phyloP scores from a whole-genome alignment of 1,140 invertebrate species.

The Macrosteles quadrilineatus region DNA sequence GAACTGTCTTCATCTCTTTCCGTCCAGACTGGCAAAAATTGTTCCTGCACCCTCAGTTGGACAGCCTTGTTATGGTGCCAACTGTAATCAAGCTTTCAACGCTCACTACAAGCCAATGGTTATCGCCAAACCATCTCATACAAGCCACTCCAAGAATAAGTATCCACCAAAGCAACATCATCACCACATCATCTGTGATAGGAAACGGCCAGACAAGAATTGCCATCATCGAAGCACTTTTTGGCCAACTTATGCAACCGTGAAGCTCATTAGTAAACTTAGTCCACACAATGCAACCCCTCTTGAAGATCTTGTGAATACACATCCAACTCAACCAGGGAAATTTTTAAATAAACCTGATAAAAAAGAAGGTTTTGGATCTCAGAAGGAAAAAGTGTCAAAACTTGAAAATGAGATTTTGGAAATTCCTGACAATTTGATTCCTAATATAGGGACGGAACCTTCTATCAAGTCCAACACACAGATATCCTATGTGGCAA shows the following conservation, averaged over 20 bases:
- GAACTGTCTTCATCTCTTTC: not conserved
- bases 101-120: not conserved
- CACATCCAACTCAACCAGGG: not conserved
- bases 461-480: not conserved
- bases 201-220: not conserved
- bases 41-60: not conserved
- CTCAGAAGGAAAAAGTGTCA: not conserved
- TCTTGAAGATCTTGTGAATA: too few relatives aligned
- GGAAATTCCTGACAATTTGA: too few relatives aligned
- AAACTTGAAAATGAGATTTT: not conserved
- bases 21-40: not conserved
- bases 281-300: not conserved
- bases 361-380: not conserved
- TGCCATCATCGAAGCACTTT: not conserved
- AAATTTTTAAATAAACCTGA: not conserved
- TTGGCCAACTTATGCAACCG: not conserved
- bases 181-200: not conserved
- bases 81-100: not conserved
- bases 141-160: not conserved
- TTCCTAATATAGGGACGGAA: too few relatives aligned
- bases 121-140: not conserved
- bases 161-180: not conserved
- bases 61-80: not conserved
- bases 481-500: not conserved
- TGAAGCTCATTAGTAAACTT: not conserved